These are phyloP conservation scores for Rhabdomys pumilio DNA, from an alignment of 2,797 vertebrate genomes.

Conservation along the genomic window DNA sequence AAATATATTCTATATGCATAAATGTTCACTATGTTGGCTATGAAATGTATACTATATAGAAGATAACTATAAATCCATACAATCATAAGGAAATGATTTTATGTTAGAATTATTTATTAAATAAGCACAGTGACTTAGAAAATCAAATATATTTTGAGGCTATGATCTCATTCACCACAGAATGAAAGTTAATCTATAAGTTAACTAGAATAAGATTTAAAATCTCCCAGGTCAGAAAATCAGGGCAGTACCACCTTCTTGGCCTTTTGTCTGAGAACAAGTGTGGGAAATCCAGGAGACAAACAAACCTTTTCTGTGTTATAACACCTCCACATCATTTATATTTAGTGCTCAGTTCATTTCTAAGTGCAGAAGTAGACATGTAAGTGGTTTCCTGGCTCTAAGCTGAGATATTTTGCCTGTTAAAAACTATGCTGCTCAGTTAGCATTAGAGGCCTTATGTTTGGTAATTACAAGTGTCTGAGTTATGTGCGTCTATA, in stretches of 20 bases:
- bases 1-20: conserved; percentile 70
- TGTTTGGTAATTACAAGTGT: conserved; percentile 72
- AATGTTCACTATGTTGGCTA: conserved; percentile 61
- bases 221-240: conserved; percentile 30
- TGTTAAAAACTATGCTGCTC: conserved; percentile 87
- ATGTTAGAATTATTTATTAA: conserved; percentile 74
- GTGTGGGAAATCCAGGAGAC: not conserved
- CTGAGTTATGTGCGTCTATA: conserved; percentile 62
- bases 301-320: conserved; percentile 42
- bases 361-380: conserved; percentile 62
- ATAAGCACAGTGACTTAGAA: conserved; percentile 68
- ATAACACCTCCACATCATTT: conserved; percentile 29
- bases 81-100: conserved; percentile 76
- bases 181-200: conserved; percentile 53
- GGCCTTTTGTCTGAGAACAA: not conserved
- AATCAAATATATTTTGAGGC: conserved; percentile 74
- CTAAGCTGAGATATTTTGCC: conserved; percentile 72
- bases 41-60: conserved; percentile 66
- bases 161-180: conserved; percentile 42
- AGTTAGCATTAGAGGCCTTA: conserved; percentile 88
- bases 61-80: conserved; percentile 66
- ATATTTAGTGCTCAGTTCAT: conserved; percentile 58
- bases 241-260: not conserved
- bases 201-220: conserved; percentile 68
- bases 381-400: conserved; percentile 77